A percentile compares a stretch with the other conserved stretches of the same genome.
phyloP scores from a whole-genome alignment of 2,113 vertebrate genomes.

The Perca schrenkii region DNA sequence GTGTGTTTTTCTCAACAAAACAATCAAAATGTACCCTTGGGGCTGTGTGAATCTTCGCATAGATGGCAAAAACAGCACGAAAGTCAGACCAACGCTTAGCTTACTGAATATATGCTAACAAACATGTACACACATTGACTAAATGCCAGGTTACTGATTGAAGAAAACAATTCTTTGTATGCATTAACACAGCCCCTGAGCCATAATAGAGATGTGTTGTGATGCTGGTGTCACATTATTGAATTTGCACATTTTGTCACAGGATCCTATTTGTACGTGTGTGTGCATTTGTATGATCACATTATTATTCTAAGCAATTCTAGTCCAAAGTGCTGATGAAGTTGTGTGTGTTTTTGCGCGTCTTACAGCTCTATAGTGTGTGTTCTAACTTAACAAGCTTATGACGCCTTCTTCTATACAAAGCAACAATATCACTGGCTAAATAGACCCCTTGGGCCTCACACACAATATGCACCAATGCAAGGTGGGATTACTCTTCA shows the following conservation, averaged over 20 bases:
- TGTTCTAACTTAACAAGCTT: constrained; percentile 19
- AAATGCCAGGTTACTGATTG: constrained; percentile 6
- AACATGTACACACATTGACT: constrained; percentile 2
- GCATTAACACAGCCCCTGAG: constrained; percentile 8
- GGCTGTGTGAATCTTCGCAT: constrained; percentile 26
- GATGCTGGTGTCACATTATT: constrained; percentile 8
- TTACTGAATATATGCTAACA: constrained; percentile 8
- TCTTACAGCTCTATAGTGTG: constrained; percentile 12
- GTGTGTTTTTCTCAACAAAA: no score
- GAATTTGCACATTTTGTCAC: constrained; percentile 28
- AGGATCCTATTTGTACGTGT: background rate
- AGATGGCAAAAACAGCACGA: constrained; percentile 23
- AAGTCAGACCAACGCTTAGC: constrained; percentile 10
- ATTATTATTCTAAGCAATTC: constrained; percentile 36
- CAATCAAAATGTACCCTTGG: constrained; percentile 6
- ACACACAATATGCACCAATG: constrained; percentile 40
- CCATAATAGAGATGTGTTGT: constrained; percentile 6
- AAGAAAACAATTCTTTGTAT: background rate
- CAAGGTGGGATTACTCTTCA: constrained; percentile 61
- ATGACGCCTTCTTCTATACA: constrained; percentile 33
- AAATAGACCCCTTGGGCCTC: constrained; percentile 56
- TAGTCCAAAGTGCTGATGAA: constrained; percentile 62
- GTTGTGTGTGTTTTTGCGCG: constrained; percentile 25
- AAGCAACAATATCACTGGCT: constrained; percentile 45
- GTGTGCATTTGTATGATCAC: constrained; percentile 13